These are phyloP conservation scores for Gymnarchus niloticus DNA, from an alignment of 2,113 vertebrate species.

Conservation along the genomic window DNA sequence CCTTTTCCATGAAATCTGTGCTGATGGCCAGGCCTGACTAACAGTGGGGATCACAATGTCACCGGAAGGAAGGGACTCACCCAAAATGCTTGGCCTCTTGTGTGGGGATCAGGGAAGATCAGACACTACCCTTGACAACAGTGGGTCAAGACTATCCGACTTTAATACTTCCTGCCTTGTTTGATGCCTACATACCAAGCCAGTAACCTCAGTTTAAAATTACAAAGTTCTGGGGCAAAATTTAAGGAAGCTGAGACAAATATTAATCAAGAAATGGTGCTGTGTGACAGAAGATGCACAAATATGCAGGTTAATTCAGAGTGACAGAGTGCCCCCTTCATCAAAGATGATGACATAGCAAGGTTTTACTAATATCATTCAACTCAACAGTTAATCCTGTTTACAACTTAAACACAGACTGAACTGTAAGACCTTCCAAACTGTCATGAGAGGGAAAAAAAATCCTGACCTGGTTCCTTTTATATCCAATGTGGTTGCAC, in stretches of 20 bases:
- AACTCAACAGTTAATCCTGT: conserved; percentile 49
- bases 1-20: conserved; percentile 4
- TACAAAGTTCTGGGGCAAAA: conserved; percentile 44
- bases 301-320: conserved; percentile 46
- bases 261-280: conserved; percentile 48
- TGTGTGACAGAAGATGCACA: conserved; percentile 43
- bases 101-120: conserved; percentile 42
- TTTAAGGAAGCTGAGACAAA: not conserved
- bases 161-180: conserved; percentile 54
- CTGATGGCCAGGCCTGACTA: conserved; percentile 30
- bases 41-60: conserved; percentile 54
- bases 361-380: conserved; percentile 49
- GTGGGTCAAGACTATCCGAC: conserved; percentile 47
- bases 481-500: not conserved
- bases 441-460: conserved; percentile 33
- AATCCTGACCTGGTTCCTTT: conserved; percentile 19
- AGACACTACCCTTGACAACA: conserved; percentile 51
- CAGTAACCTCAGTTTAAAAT: conserved; percentile 44
- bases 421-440: conserved; percentile 33
- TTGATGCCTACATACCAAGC: conserved; percentile 42
- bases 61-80: conserved; percentile 49
- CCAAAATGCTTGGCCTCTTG: conserved; percentile 43
- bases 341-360: conserved; percentile 42
- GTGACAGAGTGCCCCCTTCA: conserved; percentile 22
- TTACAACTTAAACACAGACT: conserved; percentile 47